These are phyloP conservation scores for Ectemnius continuus DNA, from an alignment of 2,888 invertebrate species.

Conservation along the genomic window DNA sequence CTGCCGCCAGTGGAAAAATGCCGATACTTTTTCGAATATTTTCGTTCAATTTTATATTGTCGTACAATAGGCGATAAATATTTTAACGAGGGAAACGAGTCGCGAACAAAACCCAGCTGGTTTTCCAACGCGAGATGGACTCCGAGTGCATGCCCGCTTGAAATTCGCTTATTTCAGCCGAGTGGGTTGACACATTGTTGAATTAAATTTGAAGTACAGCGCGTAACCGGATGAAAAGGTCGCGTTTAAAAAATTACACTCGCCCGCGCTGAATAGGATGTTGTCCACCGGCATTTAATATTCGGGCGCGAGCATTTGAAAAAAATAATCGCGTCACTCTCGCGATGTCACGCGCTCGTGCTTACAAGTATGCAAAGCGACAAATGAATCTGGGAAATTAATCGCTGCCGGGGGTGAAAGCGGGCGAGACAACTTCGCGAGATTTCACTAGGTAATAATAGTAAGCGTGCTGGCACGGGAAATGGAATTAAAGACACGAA, in stretches of 20 bases:
- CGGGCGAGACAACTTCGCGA: no score
- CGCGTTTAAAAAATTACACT: constrained; percentile 22
- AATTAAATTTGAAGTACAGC: neutral
- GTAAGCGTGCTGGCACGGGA: no score
- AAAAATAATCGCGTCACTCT: neutral
- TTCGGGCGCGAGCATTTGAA: constrained; percentile 8
- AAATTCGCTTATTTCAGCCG: neutral
- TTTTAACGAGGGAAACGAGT: neutral
- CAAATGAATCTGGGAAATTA: no score
- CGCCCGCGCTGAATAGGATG: constrained; percentile 10
- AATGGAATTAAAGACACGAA: no score
- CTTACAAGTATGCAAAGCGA: no score
- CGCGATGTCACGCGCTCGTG: no score
- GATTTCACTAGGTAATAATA: no score
- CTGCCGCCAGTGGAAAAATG: neutral
- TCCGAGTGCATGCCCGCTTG: neutral
- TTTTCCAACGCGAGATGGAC: neutral
- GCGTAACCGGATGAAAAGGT: neutral
- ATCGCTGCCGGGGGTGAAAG: no score
- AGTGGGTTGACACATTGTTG: neutral
- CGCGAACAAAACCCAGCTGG: neutral
- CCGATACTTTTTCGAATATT: neutral
- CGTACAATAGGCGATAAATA: neutral
- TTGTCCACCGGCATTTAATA: constrained; percentile 15
- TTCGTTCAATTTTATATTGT: neutral